Percentiles rank a stretch among this genome's conserved stretches.
Evolutionary conservation across 64 coral and sea anemone species (phyloP).

Genomic region (Montipora foliosa): DNA sequence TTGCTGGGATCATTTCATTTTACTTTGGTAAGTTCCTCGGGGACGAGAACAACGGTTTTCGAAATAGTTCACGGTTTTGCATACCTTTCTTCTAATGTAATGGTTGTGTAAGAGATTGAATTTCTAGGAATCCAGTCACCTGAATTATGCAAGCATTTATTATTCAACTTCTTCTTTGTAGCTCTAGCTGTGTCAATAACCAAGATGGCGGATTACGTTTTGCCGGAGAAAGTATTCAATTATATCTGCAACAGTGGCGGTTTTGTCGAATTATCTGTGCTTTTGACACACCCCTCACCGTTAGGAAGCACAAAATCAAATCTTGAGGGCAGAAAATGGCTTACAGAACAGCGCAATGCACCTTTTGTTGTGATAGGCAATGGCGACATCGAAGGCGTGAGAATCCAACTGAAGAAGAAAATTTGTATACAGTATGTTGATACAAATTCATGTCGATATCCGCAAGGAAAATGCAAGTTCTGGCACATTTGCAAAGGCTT

Average conservation of each 20-base stretch:
- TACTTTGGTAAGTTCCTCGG: too few species aligned
- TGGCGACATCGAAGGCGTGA: conserved; percentile 6
- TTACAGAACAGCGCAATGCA: background rate
- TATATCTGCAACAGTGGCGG: conserved; percentile 60
- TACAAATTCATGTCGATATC: conserved; percentile 2
- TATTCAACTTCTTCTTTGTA: too few species aligned
- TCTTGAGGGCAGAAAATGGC: background rate
- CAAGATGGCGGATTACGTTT: conserved; percentile 42
- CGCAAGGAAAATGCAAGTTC: background rate
- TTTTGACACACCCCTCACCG: conserved; percentile 48
- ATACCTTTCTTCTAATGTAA: too few species aligned
- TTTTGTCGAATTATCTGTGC: conserved; percentile 19
- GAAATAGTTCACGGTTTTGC: too few species aligned
- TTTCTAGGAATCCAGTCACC: background rate
- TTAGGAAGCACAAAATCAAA: background rate
- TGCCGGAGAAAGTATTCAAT: conserved; percentile 46
- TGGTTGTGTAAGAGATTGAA: too few species aligned
- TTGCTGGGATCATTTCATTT: too few species aligned
- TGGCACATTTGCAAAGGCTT: conserved; percentile 70
- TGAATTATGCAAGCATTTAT: too few species aligned
- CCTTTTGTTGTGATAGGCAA: conserved; percentile 2
- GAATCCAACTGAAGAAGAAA: conserved; percentile 32
- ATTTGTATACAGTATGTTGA: conserved; percentile 34
- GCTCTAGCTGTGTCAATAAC: too few species aligned
- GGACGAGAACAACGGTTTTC: too few species aligned